phyloP scores from a whole-genome alignment of 2,113 vertebrate genomes.

The Choloepus hoffmanni region DNA sequence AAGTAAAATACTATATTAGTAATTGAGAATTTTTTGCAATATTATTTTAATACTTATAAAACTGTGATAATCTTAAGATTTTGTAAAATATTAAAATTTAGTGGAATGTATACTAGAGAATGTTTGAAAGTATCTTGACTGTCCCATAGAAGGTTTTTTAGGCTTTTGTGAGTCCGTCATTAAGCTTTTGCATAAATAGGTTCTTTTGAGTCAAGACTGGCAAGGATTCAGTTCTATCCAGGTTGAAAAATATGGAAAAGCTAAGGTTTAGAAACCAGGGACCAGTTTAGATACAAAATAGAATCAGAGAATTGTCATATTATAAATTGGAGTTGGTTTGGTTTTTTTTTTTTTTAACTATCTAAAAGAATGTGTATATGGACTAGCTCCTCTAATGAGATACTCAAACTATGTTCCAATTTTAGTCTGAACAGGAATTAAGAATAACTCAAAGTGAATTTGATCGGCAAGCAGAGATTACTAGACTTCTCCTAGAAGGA shows the following conservation, averaged over 20 bases:
- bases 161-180: background rate
- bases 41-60: conserved; percentile 48
- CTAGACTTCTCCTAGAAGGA: conserved; percentile 96
- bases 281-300: conserved; percentile 38
- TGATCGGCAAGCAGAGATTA: conserved; percentile 98
- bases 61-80: background rate
- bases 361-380: conserved; percentile 37
- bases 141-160: conserved; percentile 46
- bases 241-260: background rate
- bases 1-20: conserved; percentile 36
- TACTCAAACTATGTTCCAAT: conserved; percentile 72
- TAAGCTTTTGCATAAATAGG: conserved; percentile 41
- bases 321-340: conserved; percentile 27
- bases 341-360: background rate
- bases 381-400: conserved; percentile 21
- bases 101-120: background rate
- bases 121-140: background rate
- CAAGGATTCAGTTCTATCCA: conserved; percentile 25
- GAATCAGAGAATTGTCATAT: conserved; percentile 14
- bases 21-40: conserved; percentile 48
- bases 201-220: conserved; percentile 27
- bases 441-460: conserved; percentile 98
- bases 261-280: background rate
- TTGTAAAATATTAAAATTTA: conserved; percentile 41
- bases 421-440: conserved; percentile 97